phyloP scores from a whole-genome alignment of 2,797 vertebrate genomes.

The Hippopotamyrus pictus region DNA sequence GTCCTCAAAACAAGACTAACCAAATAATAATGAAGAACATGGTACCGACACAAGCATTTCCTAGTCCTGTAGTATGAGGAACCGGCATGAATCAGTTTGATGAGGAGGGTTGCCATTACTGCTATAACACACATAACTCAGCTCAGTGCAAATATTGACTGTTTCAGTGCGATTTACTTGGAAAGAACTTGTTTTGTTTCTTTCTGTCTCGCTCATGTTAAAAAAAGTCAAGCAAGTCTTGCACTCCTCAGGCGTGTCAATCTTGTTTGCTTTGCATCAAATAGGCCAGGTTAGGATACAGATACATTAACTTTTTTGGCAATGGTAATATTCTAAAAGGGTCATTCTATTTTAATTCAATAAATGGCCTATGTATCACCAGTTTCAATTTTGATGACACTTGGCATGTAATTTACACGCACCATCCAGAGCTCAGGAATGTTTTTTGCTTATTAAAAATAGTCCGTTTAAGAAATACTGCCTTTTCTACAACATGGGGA shows the following conservation, averaged over 20 bases:
- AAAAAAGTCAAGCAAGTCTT: neutral
- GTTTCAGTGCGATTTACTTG: neutral
- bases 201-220: neutral
- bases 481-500: neutral
- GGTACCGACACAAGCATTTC: neutral
- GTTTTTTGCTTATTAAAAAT: neutral
- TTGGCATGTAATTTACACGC: neutral
- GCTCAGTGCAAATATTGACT: neutral
- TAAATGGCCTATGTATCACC: neutral
- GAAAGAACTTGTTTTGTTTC: neutral
- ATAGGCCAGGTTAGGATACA: neutral
- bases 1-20: neutral
- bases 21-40: neutral
- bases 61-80: neutral
- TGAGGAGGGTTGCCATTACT: neutral
- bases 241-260: neutral
- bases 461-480: neutral
- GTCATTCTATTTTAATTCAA: neutral
- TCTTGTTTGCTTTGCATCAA: neutral
- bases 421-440: neutral
- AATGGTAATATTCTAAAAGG: neutral
- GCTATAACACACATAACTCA: neutral
- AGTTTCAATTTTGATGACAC: neutral
- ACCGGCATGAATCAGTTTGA: neutral
- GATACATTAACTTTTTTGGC: neutral